Evolutionary conservation across 2,113 vertebrate genomes (phyloP).

Genomic region (Perognathus longimembris): DNA sequence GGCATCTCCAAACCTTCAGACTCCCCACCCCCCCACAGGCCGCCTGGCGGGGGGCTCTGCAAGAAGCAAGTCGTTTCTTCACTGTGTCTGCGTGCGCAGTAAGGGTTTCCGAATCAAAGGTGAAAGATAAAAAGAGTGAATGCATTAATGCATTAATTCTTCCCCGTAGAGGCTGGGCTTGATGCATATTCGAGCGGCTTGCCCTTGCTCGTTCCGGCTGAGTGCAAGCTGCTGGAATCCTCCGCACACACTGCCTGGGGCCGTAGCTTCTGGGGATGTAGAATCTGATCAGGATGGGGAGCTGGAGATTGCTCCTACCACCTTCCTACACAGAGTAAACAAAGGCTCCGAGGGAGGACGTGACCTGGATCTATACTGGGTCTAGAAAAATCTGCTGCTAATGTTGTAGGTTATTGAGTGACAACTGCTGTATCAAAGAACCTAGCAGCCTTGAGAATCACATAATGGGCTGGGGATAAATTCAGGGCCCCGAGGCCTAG

Average conservation of each 20-base stretch:
- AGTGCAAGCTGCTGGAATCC: background rate
- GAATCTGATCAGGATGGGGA: background rate
- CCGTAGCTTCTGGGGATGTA: background rate
- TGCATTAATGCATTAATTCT: background rate
- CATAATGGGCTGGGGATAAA: background rate
- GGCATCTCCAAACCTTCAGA: background rate
- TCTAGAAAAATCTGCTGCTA: background rate
- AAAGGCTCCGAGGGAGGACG: background rate
- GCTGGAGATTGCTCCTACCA: background rate
- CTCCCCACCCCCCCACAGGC: no score
- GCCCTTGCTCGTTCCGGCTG: background rate
- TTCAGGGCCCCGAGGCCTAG: no score
- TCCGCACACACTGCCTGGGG: no score
- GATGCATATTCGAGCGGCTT: no score
- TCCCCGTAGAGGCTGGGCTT: background rate
- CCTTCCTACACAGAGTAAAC: background rate
- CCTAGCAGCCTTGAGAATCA: background rate
- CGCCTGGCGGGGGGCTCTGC: no score
- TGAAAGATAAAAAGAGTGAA: constrained; percentile 10
- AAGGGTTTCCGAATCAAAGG: background rate
- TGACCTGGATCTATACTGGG: background rate
- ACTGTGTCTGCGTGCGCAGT: background rate
- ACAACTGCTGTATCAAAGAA: background rate
- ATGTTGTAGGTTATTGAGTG: background rate
- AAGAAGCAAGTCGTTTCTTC: background rate